Base-by-base conservation (phyloP, 2,113 vertebrate genomes). In the Cryptomyrus ogoouensis region DNA sequence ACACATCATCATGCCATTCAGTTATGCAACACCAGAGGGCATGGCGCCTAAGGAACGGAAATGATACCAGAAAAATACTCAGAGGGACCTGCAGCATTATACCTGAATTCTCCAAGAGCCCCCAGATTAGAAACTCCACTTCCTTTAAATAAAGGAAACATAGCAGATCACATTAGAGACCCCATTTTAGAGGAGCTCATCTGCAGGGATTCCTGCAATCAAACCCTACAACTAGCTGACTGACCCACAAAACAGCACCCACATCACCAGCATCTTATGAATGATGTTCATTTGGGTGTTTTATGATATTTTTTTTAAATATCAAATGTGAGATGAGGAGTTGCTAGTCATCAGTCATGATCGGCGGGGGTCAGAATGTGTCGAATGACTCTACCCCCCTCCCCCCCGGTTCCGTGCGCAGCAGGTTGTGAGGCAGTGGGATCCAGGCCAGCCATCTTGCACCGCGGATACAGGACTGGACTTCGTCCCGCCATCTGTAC, bases 401-500 rank as follows among this genome's bases (percentile, higher is more conserved):
- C 31, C 35, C 92, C 83, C 84, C 86, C 89, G 91, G 90, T 91
- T 91, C 90, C 94, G 94, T 94, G 93, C 95, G 94, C 94, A 95
- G 93, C 92, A 94, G 93, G 94, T 92, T 92, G 93, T 92, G 91
- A 91, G 92, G 93, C 92, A 94, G 93, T 89, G 92, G 93, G 94
- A 95, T 94, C 93, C 91, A 91, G 92, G 94, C 94, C 95, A 94
- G 94, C 89, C 95, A 94, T 95, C 94, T 95, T 94, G 94, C 95
- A 93, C 93, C 92, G 93, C 92, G 91, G 89, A 93, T 94, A 94
- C 91, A 93, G 94, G 93, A 94, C 93, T 94, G 94, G 94, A 94
- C 92, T 89, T 89, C 89, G 89, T 92, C 77, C 91, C 90, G 92
- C 95, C 96, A 96, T 96, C 95, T 96, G 96, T 95, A 94, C 93